These are phyloP conservation scores for Acleris holmiana DNA, from an alignment of 2,888 invertebrate genomes.

Conservation along the genomic window DNA sequence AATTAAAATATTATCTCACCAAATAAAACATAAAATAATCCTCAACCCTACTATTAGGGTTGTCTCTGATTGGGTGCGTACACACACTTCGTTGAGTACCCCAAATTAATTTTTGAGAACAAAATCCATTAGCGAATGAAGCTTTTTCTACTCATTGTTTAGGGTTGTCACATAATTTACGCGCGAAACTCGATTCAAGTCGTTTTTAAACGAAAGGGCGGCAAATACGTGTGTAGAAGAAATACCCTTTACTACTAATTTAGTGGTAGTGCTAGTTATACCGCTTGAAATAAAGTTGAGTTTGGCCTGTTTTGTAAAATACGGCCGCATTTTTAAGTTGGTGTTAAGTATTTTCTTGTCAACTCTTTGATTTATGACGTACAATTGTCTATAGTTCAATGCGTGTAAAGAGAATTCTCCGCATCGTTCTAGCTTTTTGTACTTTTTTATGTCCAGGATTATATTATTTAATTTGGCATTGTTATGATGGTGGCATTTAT, in stretches of 20 bases:
- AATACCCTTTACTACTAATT: conserved; percentile 29
- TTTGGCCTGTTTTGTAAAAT: conserved; percentile 40
- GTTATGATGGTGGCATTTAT: conserved; percentile 70
- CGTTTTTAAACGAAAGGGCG: conserved; percentile 79
- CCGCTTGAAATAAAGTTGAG: conserved; percentile 41
- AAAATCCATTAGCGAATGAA: conserved; percentile 82
- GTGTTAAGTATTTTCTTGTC: conserved; percentile 74
- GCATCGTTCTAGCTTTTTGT: conserved; percentile 66
- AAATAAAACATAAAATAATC: conserved; percentile 24
- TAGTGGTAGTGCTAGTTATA: background rate
- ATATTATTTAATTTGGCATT: conserved; percentile 77
- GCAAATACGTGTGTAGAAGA: conserved; percentile 58
- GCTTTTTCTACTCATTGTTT: conserved; percentile 75
- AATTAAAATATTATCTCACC: background rate
- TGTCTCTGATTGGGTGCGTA: conserved; percentile 73
- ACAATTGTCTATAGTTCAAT: conserved; percentile 79
- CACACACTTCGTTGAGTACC: conserved; percentile 77
- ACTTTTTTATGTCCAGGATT: conserved; percentile 68
- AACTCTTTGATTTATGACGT: conserved; percentile 78
- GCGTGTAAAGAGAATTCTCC: conserved; percentile 80
- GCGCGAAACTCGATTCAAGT: conserved; percentile 76
- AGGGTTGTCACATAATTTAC: conserved; percentile 81
- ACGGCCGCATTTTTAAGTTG: conserved; percentile 44
- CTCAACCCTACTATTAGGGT: conserved; percentile 55
- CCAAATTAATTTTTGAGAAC: conserved; percentile 83